Conservation (phyloP, 2,888 invertebrate genomes). For the Stenolophus ochropezus region DNA sequence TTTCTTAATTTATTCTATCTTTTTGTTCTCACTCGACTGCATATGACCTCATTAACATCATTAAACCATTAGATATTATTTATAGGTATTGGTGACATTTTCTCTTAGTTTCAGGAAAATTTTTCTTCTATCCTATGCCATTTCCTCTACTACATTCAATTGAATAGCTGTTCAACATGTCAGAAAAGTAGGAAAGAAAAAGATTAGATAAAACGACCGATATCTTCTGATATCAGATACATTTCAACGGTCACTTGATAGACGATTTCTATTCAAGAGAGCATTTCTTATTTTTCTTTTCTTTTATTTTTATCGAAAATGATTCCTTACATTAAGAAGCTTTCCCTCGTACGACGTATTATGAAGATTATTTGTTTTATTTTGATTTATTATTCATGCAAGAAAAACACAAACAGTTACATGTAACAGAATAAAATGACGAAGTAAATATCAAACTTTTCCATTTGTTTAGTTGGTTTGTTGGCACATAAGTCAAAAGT, state of each 20-base stretch:
- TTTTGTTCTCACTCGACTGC: too few species aligned
- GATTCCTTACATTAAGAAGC: neutral
- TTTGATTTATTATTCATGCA: neutral
- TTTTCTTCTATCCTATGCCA: neutral
- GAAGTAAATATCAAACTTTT: neutral
- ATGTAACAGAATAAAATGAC: neutral
- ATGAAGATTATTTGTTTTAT: neutral
- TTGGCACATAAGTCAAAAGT: neutral
- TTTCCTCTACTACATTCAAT: neutral
- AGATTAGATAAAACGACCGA: neutral
- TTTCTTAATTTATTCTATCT: too few species aligned
- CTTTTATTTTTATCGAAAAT: neutral
- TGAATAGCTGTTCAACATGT: neutral
- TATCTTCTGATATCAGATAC: neutral
- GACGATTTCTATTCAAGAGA: neutral
- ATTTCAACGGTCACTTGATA: neutral
- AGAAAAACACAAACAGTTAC: neutral
- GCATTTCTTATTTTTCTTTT: constrained; percentile 26
- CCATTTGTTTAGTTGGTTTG: constrained; percentile 1
- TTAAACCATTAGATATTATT: neutral
- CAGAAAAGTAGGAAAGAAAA: neutral
- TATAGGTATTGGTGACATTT: neutral
- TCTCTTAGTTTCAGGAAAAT: neutral
- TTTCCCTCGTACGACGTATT: neutral
- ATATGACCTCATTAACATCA: too few species aligned